Evolutionary conservation across 1,140 invertebrate genomes (phyloP).

Genomic region (Neodiprion pinetum): DNA sequence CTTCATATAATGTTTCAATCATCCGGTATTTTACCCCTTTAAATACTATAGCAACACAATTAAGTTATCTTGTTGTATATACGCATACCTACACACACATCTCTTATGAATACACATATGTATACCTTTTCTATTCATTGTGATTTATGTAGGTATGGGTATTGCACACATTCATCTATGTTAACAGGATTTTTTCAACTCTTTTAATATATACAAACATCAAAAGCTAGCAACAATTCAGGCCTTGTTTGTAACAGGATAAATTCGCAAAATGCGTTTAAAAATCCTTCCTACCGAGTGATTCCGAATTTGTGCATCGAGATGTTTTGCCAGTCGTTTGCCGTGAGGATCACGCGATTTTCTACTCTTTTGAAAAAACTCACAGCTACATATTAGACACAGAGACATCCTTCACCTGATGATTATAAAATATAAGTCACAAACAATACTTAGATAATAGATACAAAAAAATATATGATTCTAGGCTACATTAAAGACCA

Average conservation of each 20-base stretch:
- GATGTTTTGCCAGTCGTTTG: neutral
- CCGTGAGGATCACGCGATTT: no score
- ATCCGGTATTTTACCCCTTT: neutral
- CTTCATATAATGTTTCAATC: neutral
- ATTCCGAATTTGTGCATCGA: neutral
- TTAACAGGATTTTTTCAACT: slow-evolving; percentile 15
- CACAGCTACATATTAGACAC: neutral
- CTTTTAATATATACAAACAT: slow-evolving; percentile 32
- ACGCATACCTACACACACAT: neutral
- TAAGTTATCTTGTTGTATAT: neutral
- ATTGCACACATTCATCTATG: neutral
- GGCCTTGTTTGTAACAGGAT: neutral
- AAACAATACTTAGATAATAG: neutral
- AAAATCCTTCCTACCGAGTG: neutral
- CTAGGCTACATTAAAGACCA: neutral
- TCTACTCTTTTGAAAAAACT: no score
- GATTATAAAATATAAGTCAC: slow-evolving; percentile 1
- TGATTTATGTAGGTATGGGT: neutral
- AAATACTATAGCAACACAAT: slow-evolving; percentile 7
- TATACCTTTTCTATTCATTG: neutral
- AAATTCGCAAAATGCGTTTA: neutral
- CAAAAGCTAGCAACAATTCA: slow-evolving; percentile 21
- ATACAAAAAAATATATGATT: neutral
- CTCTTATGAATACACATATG: neutral
- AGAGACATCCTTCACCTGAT: neutral